phyloP scores from a whole-genome alignment of 92 coral and sea anemone genomes.

The Scolanthus callimorphus region DNA sequence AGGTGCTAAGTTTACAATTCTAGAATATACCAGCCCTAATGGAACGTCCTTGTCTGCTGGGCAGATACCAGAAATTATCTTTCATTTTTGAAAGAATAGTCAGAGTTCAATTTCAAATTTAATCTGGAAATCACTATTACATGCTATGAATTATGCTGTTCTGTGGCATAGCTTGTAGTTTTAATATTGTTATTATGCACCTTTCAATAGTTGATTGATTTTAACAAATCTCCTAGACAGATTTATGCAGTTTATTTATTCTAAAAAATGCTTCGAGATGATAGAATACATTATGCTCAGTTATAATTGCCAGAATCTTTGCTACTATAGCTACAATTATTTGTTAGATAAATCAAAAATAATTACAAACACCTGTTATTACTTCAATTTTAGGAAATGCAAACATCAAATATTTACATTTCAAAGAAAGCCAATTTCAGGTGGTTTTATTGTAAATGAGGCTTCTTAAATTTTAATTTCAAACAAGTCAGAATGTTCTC shows the following conservation, averaged over 20 bases:
- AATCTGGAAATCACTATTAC: too few species aligned
- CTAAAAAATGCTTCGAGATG: too few species aligned
- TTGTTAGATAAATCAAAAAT: too few species aligned
- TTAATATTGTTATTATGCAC: too few species aligned
- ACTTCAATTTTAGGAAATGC: not conserved
- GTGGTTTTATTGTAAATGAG: not conserved
- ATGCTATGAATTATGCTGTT: too few species aligned
- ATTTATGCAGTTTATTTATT: too few species aligned
- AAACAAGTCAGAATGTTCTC: not conserved
- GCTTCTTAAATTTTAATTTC: not conserved
- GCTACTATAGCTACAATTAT: too few species aligned
- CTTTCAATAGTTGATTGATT: too few species aligned
- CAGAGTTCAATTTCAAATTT: not conserved
- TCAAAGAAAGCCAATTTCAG: not conserved
- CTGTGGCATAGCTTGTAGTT: too few species aligned
- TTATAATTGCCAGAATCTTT: too few species aligned
- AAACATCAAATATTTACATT: not conserved
- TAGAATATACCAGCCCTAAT: conserved; percentile 76
- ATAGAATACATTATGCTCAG: too few species aligned
- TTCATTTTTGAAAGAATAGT: conserved; percentile 25
- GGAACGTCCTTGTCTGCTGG: conserved; percentile 79
- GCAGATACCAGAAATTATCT: conserved; percentile 80
- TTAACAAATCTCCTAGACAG: too few species aligned
- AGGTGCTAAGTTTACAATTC: conserved; percentile 59
- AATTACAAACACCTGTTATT: not conserved